These are phyloP conservation scores for Chloroceryle amazona DNA, from an alignment of 2,797 vertebrate species.

Conservation along the genomic window DNA sequence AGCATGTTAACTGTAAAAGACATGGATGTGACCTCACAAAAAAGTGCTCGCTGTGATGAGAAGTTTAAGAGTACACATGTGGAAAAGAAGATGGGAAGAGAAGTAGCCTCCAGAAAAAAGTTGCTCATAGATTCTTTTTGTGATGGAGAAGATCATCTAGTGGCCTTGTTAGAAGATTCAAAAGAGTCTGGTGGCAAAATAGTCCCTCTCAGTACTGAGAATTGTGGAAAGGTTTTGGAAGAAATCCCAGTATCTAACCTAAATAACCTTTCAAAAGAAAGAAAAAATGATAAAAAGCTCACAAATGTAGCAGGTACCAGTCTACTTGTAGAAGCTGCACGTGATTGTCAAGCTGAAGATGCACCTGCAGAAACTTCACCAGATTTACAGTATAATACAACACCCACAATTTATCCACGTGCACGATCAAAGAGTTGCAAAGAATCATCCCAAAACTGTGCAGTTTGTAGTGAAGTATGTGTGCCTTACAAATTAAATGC, in stretches of 20 bases:
- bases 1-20: background rate
- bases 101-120: background rate
- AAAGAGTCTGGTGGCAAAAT: background rate
- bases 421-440: background rate
- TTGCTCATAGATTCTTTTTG: background rate
- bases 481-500: constrained; percentile 17
- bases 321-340: background rate
- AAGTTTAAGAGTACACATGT: background rate
- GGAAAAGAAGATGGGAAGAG: background rate
- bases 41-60: background rate
- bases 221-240: background rate
- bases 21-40: background rate
- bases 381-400: background rate
- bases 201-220: background rate
- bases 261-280: background rate
- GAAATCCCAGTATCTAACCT: constrained; percentile 2
- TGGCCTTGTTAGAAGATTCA: constrained; percentile 1
- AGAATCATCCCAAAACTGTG: background rate
- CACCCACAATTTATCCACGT: background rate
- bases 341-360: background rate
- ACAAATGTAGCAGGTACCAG: background rate
- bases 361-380: background rate
- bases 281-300: background rate
- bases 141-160: background rate
- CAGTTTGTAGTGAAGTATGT: background rate